Percentiles rank a stretch among this genome's conserved stretches.
These are phyloP conservation scores for Schizothorax lantsangensis DNA, from an alignment of 2,797 vertebrate genomes.

Conservation along the genomic window DNA sequence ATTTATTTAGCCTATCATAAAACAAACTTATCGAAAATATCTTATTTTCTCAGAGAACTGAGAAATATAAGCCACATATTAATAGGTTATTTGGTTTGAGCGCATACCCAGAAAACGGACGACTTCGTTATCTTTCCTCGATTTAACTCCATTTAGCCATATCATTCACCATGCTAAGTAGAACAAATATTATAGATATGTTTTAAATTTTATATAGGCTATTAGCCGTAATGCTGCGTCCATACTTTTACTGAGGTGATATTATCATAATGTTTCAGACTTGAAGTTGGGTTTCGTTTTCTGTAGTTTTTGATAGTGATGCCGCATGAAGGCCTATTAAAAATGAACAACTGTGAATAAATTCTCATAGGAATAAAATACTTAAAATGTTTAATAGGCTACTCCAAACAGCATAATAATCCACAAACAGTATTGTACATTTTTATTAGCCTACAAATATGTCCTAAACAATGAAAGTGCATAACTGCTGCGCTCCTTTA, in stretches of 20 bases:
- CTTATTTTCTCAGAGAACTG: not conserved
- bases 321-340: not conserved
- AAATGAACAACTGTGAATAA: not conserved
- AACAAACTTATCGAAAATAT: not conserved
- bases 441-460: not conserved
- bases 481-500: not conserved
- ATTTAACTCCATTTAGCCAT: not conserved
- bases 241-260: not conserved
- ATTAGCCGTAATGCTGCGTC: not conserved
- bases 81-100: not conserved
- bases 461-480: not conserved
- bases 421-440: not conserved
- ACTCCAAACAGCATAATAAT: not conserved
- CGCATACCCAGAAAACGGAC: not conserved
- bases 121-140: not conserved
- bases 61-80: not conserved
- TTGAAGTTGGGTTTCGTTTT: not conserved
- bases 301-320: not conserved
- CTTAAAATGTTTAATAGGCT: slow-evolving; percentile 1
- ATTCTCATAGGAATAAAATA: not conserved
- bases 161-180: not conserved
- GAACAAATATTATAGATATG: not conserved
- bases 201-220: not conserved
- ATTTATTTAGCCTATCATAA: not conserved
- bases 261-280: not conserved